phyloP scores from a whole-genome alignment of 2,113 vertebrate genomes.

The Antechinus stuartii region DNA sequence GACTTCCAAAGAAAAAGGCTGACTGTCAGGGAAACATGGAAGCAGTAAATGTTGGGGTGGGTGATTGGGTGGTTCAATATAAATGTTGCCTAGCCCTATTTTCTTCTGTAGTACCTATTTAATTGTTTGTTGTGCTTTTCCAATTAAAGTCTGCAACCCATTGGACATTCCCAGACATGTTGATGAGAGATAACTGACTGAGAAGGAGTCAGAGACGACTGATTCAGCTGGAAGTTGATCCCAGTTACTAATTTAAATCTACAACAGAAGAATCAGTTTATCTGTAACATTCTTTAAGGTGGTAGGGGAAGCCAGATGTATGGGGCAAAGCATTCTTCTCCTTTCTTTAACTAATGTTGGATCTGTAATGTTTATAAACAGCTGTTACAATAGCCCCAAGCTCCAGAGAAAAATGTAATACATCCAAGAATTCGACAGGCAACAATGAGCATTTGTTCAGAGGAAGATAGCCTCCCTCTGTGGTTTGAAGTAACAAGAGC shows the following conservation, averaged over 20 bases:
- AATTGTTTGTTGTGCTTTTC: slow-evolving; percentile 49
- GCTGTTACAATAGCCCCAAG: slow-evolving; percentile 81
- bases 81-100: slow-evolving; percentile 58
- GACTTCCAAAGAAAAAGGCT: slow-evolving; percentile 62
- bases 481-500: slow-evolving; percentile 80
- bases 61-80: slow-evolving; percentile 35
- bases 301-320: slow-evolving; percentile 73
- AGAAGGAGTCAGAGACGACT: slow-evolving; percentile 72
- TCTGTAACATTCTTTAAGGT: slow-evolving; percentile 74
- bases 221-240: slow-evolving; percentile 77
- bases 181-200: slow-evolving; percentile 81
- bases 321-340: slow-evolving; percentile 53
- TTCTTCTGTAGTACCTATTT: slow-evolving; percentile 55
- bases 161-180: slow-evolving; percentile 75
- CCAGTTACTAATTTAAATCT: slow-evolving; percentile 82
- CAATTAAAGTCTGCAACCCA: slow-evolving; percentile 31
- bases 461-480: slow-evolving; percentile 76
- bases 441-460: slow-evolving; percentile 81
- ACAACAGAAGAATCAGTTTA: slow-evolving; percentile 75
- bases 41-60: slow-evolving; percentile 38
- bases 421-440: slow-evolving; percentile 82
- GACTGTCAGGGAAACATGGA: slow-evolving; percentile 30
- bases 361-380: slow-evolving; percentile 86
- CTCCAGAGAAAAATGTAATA: slow-evolving; percentile 81
- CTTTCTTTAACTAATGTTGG: slow-evolving; percentile 63